Percentiles rank a stretch among this genome's conserved stretches.
Conservation (phyloP, 2,113 vertebrate species). For the Channa maculata region DNA sequence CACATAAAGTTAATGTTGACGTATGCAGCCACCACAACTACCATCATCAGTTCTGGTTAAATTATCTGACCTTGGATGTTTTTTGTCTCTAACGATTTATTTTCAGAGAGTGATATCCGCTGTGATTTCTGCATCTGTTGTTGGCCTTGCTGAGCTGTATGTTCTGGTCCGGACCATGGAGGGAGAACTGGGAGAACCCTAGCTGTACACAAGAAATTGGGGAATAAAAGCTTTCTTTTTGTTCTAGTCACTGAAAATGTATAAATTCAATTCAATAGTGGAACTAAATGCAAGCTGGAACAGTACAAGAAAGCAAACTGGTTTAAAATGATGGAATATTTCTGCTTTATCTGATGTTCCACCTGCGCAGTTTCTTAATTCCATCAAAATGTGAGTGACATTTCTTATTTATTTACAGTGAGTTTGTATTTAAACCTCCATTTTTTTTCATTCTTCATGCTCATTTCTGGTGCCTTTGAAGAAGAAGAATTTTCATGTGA, state of each 20-base stretch:
- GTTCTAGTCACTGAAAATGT: background rate
- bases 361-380: background rate
- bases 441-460: background rate
- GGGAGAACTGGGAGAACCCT: conserved; percentile 92
- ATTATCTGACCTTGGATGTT: background rate
- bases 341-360: conserved; percentile 16
- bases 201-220: conserved; percentile 11
- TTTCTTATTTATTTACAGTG: conserved; percentile 32
- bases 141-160: conserved; percentile 95
- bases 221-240: too few species aligned
- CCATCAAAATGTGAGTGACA: background rate
- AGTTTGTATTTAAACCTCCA: background rate
- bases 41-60: too few species aligned
- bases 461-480: background rate
- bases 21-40: too few species aligned
- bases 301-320: background rate
- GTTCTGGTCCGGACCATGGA: conserved; percentile 94
- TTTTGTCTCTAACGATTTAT: background rate
- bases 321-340: background rate
- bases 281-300: background rate
- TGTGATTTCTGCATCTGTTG: conserved; percentile 92
- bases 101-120: conserved; percentile 88
- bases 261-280: background rate
- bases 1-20: too few species aligned
- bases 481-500: background rate